These are phyloP conservation scores for Oscheius sp. DNA, from an alignment of 2,888 invertebrate genomes.

Conservation along the genomic window DNA sequence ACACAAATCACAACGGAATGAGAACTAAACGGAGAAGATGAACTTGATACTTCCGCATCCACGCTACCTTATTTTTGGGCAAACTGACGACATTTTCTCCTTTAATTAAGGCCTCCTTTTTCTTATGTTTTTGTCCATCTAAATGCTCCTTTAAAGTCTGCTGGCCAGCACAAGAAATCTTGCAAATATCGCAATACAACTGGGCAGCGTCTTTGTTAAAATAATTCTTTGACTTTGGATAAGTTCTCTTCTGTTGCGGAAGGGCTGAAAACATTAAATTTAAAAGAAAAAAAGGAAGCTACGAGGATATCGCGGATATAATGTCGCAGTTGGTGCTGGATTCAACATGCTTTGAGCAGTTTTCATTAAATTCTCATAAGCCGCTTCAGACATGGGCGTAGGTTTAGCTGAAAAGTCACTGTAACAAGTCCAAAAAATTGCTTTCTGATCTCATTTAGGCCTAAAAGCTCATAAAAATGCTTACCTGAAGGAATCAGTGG, in stretches of 20 bases:
- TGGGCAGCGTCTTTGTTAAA: conserved; percentile 29
- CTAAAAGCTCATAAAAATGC: background rate
- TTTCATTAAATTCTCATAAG: conserved; percentile 2
- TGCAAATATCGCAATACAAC: conserved; percentile 74
- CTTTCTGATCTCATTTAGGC: background rate
- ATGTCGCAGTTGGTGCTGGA: background rate
- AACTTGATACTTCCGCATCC: background rate
- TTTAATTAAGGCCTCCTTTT: conserved; percentile 86
- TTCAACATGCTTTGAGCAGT: background rate
- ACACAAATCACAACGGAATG: conserved; percentile 92
- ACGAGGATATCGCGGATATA: background rate
- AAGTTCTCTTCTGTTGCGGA: no score
- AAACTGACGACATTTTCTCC: conserved; percentile 73
- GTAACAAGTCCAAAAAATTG: no score
- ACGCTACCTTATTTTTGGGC: conserved; percentile 36
- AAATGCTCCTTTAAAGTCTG: conserved; percentile 92
- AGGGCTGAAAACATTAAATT: background rate
- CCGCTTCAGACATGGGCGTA: background rate
- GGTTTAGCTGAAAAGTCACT: background rate
- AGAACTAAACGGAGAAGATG: conserved; percentile 71
- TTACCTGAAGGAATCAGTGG: background rate
- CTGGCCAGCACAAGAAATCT: conserved; percentile 72
- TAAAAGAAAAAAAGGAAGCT: background rate
- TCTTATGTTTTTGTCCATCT: conserved; percentile 98
- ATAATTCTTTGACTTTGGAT: background rate